Percentiles rank a stretch among this genome's conserved stretches.
phyloP scores from a whole-genome alignment of 2,113 vertebrate genomes.

The Anhinga anhinga region DNA sequence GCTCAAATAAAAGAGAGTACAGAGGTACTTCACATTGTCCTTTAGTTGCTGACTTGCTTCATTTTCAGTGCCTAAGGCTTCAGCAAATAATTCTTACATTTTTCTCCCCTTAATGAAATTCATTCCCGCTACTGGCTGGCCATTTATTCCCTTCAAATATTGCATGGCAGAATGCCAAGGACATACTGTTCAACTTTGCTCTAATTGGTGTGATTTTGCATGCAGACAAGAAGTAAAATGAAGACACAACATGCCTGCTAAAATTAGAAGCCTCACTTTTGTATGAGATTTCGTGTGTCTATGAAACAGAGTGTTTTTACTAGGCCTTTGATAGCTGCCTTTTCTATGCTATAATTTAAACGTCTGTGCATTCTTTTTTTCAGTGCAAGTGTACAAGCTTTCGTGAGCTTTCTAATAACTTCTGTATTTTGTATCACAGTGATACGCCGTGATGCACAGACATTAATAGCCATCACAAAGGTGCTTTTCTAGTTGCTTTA shows the following conservation, averaged over 20 bases:
- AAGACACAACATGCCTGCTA: slow-evolving; percentile 17
- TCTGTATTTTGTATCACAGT: background rate
- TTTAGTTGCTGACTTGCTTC: background rate
- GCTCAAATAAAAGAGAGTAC: background rate
- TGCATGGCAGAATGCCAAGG: background rate
- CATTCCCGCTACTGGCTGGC: background rate
- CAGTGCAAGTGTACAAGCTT: background rate
- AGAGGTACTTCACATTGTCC: background rate
- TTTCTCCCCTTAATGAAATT: slow-evolving; percentile 9
- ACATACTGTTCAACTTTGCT: slow-evolving; percentile 34
- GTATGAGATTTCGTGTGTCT: background rate
- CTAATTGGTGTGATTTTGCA: slow-evolving; percentile 47
- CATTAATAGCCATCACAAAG: background rate
- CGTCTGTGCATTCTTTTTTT: background rate
- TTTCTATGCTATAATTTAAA: background rate
- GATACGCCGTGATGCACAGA: background rate
- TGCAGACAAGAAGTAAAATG: slow-evolving; percentile 28
- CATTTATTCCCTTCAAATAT: slow-evolving; percentile 25
- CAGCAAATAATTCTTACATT: slow-evolving; percentile 28
- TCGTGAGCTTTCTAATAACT: background rate
- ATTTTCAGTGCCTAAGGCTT: background rate
- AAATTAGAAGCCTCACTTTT: slow-evolving; percentile 21
- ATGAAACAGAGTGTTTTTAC: background rate
- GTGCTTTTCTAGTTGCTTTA: background rate
- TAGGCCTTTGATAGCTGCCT: slow-evolving; percentile 9